phyloP scores from a whole-genome alignment of 2,888 invertebrate species.

The Osedax frankpressi region DNA sequence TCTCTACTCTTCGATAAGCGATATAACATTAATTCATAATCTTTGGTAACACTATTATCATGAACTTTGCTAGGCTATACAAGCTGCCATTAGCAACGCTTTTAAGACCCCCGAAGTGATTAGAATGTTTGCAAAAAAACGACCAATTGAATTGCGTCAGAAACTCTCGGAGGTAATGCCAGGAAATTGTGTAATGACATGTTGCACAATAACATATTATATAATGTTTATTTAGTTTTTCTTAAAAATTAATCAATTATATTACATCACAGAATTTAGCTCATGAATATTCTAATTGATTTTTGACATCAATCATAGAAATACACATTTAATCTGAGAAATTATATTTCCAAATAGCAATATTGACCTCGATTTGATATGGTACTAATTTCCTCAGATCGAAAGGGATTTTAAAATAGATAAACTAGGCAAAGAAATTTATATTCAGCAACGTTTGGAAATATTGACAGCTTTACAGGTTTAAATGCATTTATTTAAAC shows the following conservation, averaged over 20 bases:
- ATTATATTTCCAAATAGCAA: too few relatives aligned
- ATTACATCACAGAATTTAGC: too few relatives aligned
- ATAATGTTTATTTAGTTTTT: background rate
- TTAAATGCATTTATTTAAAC: too few relatives aligned
- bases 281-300: too few relatives aligned
- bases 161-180: conserved; percentile 50
- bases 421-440: conserved; percentile 49
- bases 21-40: too few relatives aligned
- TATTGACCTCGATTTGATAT: background rate
- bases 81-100: conserved; percentile 61
- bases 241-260: too few relatives aligned
- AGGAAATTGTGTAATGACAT: too few relatives aligned
- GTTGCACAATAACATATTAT: background rate
- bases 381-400: conserved; percentile 32
- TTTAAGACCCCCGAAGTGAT: conserved; percentile 65
- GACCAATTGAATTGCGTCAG: conserved; percentile 56
- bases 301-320: too few relatives aligned
- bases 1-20: too few relatives aligned
- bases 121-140: conserved; percentile 59
- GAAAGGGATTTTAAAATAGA: conserved; percentile 56
- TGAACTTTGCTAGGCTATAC: conserved; percentile 62
- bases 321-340: too few relatives aligned
- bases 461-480: conserved; percentile 47
- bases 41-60: too few relatives aligned
- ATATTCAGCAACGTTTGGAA: conserved; percentile 52